A percentile compares a stretch with the other conserved stretches of the same genome.
phyloP scores from a whole-genome alignment of 1,140 invertebrate species.

The Neuroterus valhalla region DNA sequence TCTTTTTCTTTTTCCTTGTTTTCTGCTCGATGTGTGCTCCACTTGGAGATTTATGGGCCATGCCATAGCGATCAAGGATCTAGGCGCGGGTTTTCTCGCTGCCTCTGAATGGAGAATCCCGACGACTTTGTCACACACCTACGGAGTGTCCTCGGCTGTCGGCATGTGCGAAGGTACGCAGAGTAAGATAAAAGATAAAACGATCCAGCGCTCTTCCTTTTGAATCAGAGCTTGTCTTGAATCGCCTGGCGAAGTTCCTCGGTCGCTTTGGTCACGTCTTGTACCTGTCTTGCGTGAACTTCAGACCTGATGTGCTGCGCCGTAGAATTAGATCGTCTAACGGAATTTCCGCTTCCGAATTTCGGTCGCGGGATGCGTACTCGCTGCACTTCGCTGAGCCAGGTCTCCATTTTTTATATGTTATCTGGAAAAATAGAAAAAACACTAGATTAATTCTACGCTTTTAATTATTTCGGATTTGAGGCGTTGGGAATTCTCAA shows the following conservation, averaged over 20 bases:
- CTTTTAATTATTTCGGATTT: no score
- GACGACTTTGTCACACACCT: conserved; percentile 18
- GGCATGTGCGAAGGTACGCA: conserved; percentile 41
- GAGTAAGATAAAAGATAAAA: conserved; percentile 39
- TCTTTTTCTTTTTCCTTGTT: conserved; percentile 9
- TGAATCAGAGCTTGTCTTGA: conserved; percentile 82
- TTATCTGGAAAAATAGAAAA: background rate
- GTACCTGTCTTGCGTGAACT: conserved; percentile 61
- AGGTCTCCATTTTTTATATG: conserved; percentile 83
- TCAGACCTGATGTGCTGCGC: conserved; percentile 66
- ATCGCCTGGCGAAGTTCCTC: conserved; percentile 83
- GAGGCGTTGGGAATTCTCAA: background rate
- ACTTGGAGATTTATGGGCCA: conserved; percentile 24
- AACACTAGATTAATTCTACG: background rate
- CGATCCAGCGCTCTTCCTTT: conserved; percentile 33
- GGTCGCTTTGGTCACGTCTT: conserved; percentile 81
- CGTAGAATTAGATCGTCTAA: conserved; percentile 69
- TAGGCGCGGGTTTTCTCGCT: conserved; percentile 6
- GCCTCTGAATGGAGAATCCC: conserved; percentile 14
- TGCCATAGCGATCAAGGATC: conserved; percentile 21
- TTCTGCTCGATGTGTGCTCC: background rate
- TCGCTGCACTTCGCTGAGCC: conserved; percentile 87
- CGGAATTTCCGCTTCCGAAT: conserved; percentile 80
- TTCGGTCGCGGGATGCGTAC: conserved; percentile 89
- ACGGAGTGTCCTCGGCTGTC: conserved; percentile 8